Base-by-base conservation (phyloP, 37 sponge, comb jelly and placozoan species). In the Oscarella lobularis region DNA sequence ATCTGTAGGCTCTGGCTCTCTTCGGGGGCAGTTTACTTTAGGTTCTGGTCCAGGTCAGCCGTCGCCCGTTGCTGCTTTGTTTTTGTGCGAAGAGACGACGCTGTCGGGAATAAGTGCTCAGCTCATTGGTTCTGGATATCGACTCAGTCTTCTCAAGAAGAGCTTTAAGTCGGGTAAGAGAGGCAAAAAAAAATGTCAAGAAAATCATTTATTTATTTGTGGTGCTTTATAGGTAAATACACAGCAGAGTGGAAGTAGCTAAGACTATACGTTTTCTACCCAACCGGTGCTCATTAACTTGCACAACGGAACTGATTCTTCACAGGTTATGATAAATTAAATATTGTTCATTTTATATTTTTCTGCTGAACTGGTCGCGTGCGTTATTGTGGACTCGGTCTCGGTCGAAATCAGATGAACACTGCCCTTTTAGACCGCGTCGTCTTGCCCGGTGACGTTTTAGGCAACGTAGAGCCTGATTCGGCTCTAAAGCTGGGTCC, bases 11-110 rank as follows among this genome's bases (percentile, higher is more conserved):
- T 33, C 75, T 0, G 29, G 67, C 37, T 37, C 75, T 20, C 37
- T 87, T 2, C 80, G 76, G 65, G 84, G 81, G 36, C 83, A 85
- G 79, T 85, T 88, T 77, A 80, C 84, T 27, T 65, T 88, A 30
- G 38, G 41, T 38, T 37, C 35, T 35, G 89, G 89, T 1, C 89
- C 89, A 0, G 68, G 81, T 0, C 4, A 2, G 2, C 85, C 85
- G 38, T 14, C 71, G 0, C 75, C 79, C 14, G 76, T 72, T 2
- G 48, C 1, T 0, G 79, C 75, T 2, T 67, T 67, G 67, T 88
- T 85, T 48, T 27, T 41, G 31, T 85, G 82, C 73, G 83, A 81
- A 3, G 89, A 83, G 1, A 54, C 33, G 38, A 85, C 82, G 0
- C 30, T 88, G n/a, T 85, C 86, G 38, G 89, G 89, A 29, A 38